Percentiles rank a stretch among this genome's conserved stretches.
Conservation (phyloP, 2,113 vertebrate genomes). For the Mesoclemmys tuberculata region DNA sequence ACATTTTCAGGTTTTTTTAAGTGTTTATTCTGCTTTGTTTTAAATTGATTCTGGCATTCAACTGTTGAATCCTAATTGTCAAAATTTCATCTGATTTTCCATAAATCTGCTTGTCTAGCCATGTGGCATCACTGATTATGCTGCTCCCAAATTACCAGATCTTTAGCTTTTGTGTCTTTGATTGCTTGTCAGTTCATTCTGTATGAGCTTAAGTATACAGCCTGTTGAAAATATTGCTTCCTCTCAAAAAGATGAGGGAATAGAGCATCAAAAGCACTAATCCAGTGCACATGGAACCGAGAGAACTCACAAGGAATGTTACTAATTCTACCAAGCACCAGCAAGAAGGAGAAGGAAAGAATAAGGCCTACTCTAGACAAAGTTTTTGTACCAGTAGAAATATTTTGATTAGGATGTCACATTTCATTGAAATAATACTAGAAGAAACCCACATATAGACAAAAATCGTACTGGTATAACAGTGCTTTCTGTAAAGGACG, state of each 20-base stretch:
- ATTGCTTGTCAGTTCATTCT: neutral
- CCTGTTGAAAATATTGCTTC: neutral
- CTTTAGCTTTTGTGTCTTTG: neutral
- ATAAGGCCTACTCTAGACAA: neutral
- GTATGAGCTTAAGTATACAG: neutral
- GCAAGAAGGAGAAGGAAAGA: neutral
- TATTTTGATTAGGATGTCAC: neutral
- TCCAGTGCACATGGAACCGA: neutral
- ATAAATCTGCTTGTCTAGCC: neutral
- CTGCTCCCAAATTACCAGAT: neutral
- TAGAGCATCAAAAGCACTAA: neutral
- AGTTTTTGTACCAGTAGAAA: neutral
- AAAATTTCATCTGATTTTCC: neutral
- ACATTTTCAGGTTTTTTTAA: neutral
- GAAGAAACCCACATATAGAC: neutral
- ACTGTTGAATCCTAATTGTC: neutral
- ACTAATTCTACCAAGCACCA: neutral
- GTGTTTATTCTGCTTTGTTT: neutral
- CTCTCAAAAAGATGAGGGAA: neutral
- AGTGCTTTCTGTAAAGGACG: neutral
- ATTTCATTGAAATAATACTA: neutral
- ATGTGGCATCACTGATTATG: neutral
- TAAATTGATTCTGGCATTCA: neutral
- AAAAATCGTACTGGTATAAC: neutral
- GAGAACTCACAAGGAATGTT: neutral